Conservation (phyloP, 35 echinoderm and acorn worm genomes). For the Eucidaris tribuloides region DNA sequence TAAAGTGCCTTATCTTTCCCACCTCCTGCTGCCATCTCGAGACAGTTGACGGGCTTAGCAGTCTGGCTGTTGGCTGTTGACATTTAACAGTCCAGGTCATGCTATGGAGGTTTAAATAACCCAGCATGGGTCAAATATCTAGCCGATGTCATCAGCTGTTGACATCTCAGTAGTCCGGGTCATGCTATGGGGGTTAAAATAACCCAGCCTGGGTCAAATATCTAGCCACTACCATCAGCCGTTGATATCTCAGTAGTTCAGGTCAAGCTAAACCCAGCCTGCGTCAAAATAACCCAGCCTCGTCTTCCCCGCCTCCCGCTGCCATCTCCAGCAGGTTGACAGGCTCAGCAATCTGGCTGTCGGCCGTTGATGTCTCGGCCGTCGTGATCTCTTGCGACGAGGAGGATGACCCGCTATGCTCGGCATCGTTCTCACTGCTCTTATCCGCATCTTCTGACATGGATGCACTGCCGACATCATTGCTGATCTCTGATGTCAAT, state of each 20-base stretch:
- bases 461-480: slow-evolving; percentile 8
- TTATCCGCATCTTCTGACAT: slow-evolving; percentile 20
- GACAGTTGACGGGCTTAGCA: too few relatives aligned
- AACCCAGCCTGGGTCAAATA: too few relatives aligned
- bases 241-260: background rate
- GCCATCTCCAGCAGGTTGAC: background rate
- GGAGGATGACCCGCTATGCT: slow-evolving; percentile 15
- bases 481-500: background rate
- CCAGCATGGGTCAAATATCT: too few relatives aligned
- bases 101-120: too few relatives aligned
- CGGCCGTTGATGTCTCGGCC: background rate
- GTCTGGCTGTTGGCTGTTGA: too few relatives aligned
- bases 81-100: too few relatives aligned
- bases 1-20: too few relatives aligned
- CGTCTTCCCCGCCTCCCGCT: background rate
- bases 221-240: too few relatives aligned
- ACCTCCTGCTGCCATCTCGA: too few relatives aligned
- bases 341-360: slow-evolving; percentile 15
- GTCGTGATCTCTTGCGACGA: slow-evolving; percentile 22
- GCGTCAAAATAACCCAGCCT: background rate
- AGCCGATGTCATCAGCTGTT: too few relatives aligned
- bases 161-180: too few relatives aligned
- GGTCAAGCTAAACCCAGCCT: background rate
- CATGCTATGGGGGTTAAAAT: too few relatives aligned
- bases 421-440: slow-evolving; percentile 26